Conservation (phyloP, 2,113 vertebrate genomes). For the Myiagra hebetior region DNA sequence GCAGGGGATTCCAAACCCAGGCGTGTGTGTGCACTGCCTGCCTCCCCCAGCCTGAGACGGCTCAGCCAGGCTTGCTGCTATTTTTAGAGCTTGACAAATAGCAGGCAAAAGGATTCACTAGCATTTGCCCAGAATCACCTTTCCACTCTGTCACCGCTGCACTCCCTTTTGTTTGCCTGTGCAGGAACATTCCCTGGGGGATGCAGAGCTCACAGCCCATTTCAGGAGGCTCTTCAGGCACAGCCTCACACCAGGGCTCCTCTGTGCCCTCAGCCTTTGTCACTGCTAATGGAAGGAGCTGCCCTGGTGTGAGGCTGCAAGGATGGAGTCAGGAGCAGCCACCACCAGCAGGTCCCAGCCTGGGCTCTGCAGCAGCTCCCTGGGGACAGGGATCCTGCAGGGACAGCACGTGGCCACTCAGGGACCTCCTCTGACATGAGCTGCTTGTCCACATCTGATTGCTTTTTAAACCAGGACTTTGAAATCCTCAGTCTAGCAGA, state of each 20-base stretch:
- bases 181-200: neutral
- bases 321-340: neutral
- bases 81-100: slow-evolving; percentile 48
- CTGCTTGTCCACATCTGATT: neutral
- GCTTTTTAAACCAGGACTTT: neutral
- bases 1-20: neutral
- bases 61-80: neutral
- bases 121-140: slow-evolving; percentile 46
- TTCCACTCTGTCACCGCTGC: slow-evolving; percentile 26
- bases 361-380: neutral
- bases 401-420: neutral
- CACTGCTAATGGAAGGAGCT: neutral
- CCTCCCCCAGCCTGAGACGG: neutral
- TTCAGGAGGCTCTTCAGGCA: neutral
- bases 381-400: neutral
- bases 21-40: neutral
- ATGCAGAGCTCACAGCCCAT: neutral
- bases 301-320: neutral
- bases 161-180: slow-evolving; percentile 13
- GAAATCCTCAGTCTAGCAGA: neutral
- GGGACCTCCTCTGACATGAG: neutral
- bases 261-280: neutral
- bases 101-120: slow-evolving; percentile 33
- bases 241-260: neutral
- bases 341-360: neutral